Conservation (phyloP, 2,888 invertebrate species). For the Agapetus fuscipes region DNA sequence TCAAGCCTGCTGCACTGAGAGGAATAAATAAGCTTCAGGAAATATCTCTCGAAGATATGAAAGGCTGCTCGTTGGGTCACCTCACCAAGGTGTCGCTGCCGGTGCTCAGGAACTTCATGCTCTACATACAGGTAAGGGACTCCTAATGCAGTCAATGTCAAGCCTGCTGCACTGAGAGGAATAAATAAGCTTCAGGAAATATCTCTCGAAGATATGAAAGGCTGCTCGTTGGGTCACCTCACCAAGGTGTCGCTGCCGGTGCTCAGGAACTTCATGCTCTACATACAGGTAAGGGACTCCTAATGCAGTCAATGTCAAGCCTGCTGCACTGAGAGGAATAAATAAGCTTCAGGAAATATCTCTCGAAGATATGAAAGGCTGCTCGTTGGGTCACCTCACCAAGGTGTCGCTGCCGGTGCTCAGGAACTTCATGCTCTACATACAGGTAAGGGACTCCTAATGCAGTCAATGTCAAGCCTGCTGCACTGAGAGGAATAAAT, state of each 20-base stretch:
- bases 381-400: constrained; percentile 54
- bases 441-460: constrained; percentile 48
- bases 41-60: too few relatives aligned
- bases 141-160: too few relatives aligned
- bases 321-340: too few relatives aligned
- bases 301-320: too few relatives aligned
- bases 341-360: too few relatives aligned
- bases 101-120: constrained; percentile 53
- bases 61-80: constrained; percentile 55
- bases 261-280: constrained; percentile 53
- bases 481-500: too few relatives aligned
- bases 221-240: constrained; percentile 54
- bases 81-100: constrained; percentile 53
- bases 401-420: constrained; percentile 53
- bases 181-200: too few relatives aligned
- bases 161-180: too few relatives aligned
- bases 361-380: constrained; percentile 60
- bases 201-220: constrained; percentile 62
- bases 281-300: constrained; percentile 50
- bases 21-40: too few relatives aligned
- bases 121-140: constrained; percentile 51
- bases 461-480: too few relatives aligned
- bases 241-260: constrained; percentile 54
- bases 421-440: constrained; percentile 55
- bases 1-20: too few relatives aligned